Percentiles rank a stretch among this genome's conserved stretches.
Evolutionary conservation across 1,140 invertebrate genomes (phyloP).

Genomic region (Leptopilina clavipes): DNA sequence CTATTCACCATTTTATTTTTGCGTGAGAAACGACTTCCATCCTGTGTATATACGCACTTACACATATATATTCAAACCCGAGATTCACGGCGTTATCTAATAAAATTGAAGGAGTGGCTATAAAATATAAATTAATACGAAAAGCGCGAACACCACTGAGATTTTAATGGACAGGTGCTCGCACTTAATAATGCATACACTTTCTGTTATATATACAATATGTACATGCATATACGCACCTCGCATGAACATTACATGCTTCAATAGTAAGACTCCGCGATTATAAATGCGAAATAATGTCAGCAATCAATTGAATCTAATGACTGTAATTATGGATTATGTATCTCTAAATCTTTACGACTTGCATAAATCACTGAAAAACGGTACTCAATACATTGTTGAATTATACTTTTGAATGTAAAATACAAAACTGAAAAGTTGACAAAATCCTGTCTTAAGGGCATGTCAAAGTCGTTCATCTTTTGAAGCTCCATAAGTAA

Average conservation of each 20-base stretch:
- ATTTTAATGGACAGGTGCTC: slow-evolving; percentile 43
- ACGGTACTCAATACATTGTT: slow-evolving; percentile 14
- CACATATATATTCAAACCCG: background rate
- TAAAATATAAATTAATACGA: slow-evolving; percentile 61
- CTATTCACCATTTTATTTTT: slow-evolving; percentile 55
- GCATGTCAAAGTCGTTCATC: no score
- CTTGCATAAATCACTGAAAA: background rate
- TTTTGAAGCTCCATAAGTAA: no score
- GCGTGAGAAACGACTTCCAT: slow-evolving; percentile 59
- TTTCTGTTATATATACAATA: slow-evolving; percentile 25
- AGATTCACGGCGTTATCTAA: slow-evolving; percentile 48
- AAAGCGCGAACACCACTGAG: slow-evolving; percentile 41
- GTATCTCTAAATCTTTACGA: slow-evolving; percentile 7
- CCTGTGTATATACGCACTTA: slow-evolving; percentile 49
- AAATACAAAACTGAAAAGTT: no score
- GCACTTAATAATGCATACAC: slow-evolving; percentile 28
- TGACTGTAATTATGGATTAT: slow-evolving; percentile 25
- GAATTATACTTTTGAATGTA: no score
- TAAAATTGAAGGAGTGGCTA: slow-evolving; percentile 47
- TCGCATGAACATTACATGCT: slow-evolving; percentile 23
- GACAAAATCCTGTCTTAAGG: no score
- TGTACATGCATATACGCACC: slow-evolving; percentile 32
- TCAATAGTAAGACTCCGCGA: slow-evolving; percentile 24
- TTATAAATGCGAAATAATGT: slow-evolving; percentile 35
- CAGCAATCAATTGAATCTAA: slow-evolving; percentile 26